Evolutionary conservation across 2,113 vertebrate genomes (phyloP).

Genomic region (Urocolius indicus): DNA sequence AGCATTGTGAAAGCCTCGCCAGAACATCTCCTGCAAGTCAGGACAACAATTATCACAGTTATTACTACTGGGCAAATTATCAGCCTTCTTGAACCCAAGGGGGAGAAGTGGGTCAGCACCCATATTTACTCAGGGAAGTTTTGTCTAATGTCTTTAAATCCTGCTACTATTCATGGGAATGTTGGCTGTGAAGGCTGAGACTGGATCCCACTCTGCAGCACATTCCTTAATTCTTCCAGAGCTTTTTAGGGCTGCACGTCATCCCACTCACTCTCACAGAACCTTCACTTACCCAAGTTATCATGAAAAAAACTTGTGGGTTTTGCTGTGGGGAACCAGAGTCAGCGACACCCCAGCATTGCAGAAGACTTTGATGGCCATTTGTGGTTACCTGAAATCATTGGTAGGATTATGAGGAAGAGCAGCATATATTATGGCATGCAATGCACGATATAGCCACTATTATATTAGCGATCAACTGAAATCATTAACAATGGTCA

Average conservation of each 20-base stretch:
- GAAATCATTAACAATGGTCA: constrained; percentile 8
- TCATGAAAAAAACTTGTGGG: background rate
- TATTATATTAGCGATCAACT: background rate
- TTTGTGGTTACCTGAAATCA: background rate
- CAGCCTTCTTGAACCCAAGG: background rate
- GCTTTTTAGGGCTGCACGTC: background rate
- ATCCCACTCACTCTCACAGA: background rate
- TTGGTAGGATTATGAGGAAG: background rate
- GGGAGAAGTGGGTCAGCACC: background rate
- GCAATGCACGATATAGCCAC: background rate
- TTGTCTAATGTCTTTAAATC: background rate
- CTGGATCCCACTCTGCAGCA: background rate
- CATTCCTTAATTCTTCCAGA: background rate
- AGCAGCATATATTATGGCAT: background rate
- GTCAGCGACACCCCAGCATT: background rate
- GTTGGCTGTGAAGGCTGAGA: background rate
- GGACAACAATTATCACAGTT: background rate
- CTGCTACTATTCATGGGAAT: fast-evolving
- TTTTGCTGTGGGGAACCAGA: background rate
- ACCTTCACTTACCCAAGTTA: background rate
- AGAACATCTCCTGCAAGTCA: background rate
- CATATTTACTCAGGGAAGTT: background rate
- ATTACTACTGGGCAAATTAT: background rate
- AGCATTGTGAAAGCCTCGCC: background rate
- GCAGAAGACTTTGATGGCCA: background rate